These are phyloP conservation scores for Delphinus delphis DNA, from an alignment of 2,113 vertebrate species.

Conservation along the genomic window DNA sequence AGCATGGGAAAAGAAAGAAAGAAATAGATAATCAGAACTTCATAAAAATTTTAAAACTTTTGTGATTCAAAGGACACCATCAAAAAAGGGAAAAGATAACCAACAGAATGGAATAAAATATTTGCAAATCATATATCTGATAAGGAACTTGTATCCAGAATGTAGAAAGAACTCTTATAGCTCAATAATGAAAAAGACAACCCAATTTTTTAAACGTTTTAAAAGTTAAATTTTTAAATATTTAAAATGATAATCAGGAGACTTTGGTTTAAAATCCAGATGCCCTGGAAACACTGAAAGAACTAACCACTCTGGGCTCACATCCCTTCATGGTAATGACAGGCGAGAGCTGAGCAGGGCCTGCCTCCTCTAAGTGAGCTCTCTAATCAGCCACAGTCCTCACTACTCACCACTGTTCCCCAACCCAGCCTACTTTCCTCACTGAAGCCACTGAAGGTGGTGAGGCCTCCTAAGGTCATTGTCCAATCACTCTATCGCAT, in stretches of 20 bases:
- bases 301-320: not conserved
- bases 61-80: not conserved
- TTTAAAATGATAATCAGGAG: not conserved
- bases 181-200: not conserved
- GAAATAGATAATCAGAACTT: not conserved
- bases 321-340: not conserved
- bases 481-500: not conserved
- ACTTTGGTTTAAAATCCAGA: constrained; percentile 33
- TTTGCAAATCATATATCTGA: not conserved
- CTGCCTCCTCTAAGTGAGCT: not conserved
- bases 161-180: not conserved
- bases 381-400: not conserved
- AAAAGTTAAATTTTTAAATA: not conserved
- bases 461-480: not conserved
- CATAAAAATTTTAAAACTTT: not conserved
- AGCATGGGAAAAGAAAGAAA: not conserved
- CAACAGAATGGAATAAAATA: not conserved
- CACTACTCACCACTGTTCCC: not conserved
- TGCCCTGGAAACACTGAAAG: not conserved
- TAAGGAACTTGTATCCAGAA: not conserved
- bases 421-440: not conserved
- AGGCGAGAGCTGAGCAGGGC: not conserved
- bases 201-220: not conserved
- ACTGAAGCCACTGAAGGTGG: not conserved
- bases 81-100: not conserved